Evolutionary conservation across 2,113 vertebrate genomes (phyloP).

Genomic region (Strix uralensis): DNA sequence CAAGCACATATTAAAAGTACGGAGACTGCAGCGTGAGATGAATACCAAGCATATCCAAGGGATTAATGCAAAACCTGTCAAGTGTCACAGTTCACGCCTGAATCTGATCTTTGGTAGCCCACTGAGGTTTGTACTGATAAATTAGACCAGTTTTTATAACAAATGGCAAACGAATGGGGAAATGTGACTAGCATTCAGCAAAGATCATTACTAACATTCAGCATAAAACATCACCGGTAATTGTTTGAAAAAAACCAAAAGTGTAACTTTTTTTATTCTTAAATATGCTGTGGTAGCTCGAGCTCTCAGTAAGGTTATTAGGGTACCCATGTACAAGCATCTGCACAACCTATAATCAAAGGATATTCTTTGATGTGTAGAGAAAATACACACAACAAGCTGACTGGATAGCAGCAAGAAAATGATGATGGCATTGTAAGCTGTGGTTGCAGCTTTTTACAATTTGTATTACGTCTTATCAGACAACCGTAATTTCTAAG

Average conservation of each 20-base stretch:
- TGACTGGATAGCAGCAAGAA: neutral
- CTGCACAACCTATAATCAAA: neutral
- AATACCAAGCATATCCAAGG: neutral
- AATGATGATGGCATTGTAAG: neutral
- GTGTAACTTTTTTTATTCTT: neutral
- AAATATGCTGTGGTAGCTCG: neutral
- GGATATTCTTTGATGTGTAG: neutral
- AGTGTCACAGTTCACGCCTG: neutral
- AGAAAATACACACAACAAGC: neutral
- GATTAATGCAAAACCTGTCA: neutral
- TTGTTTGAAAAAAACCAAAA: neutral
- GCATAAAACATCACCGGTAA: neutral
- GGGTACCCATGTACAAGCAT: neutral
- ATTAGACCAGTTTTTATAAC: neutral
- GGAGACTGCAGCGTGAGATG: neutral
- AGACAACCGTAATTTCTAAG: neutral
- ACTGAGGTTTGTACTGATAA: neutral
- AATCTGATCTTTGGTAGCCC: neutral
- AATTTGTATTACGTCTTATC: neutral
- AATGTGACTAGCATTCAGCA: neutral
- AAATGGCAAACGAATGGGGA: neutral
- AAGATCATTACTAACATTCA: neutral
- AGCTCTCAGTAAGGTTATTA: neutral
- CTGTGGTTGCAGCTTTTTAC: neutral
- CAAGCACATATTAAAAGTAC: neutral